Evolutionary conservation across 2,113 vertebrate genomes (phyloP).

Genomic region (Poeciliopsis turrubarensis): DNA sequence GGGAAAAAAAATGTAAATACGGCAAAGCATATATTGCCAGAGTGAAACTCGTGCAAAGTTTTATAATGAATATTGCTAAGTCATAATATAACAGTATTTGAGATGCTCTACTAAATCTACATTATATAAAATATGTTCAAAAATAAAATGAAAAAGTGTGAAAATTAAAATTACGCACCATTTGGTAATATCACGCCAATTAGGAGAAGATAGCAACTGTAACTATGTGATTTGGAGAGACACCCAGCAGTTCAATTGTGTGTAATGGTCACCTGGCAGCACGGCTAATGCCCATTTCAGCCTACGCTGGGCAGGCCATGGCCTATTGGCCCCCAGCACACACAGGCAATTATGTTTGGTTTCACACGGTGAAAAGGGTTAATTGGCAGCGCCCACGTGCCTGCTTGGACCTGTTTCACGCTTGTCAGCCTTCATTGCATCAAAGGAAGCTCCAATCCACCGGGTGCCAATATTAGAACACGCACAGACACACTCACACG

Average conservation of each 20-base stretch:
- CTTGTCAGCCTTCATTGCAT: constrained; percentile 81
- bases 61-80: background rate
- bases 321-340: constrained; percentile 69
- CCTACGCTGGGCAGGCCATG: constrained; percentile 73
- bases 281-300: constrained; percentile 75
- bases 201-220: constrained; percentile 67
- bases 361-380: constrained; percentile 82
- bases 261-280: constrained; percentile 77
- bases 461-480: constrained; percentile 65
- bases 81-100: constrained; percentile 11
- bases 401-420: constrained; percentile 84
- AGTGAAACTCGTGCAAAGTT: background rate
- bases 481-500: constrained; percentile 31
- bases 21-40: too few relatives aligned
- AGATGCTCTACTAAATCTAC: constrained; percentile 11
- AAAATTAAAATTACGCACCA: constrained; percentile 66
- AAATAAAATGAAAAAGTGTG: constrained; percentile 52
- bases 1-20: background rate
- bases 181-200: constrained; percentile 73
- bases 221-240: constrained; percentile 73
- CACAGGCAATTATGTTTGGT: constrained; percentile 80
- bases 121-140: constrained; percentile 46
- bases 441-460: constrained; percentile 75
- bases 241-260: constrained; percentile 70
- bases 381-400: constrained; percentile 81